Conservation (phyloP, 2,888 invertebrate species). For the Apotomis betuletana region DNA sequence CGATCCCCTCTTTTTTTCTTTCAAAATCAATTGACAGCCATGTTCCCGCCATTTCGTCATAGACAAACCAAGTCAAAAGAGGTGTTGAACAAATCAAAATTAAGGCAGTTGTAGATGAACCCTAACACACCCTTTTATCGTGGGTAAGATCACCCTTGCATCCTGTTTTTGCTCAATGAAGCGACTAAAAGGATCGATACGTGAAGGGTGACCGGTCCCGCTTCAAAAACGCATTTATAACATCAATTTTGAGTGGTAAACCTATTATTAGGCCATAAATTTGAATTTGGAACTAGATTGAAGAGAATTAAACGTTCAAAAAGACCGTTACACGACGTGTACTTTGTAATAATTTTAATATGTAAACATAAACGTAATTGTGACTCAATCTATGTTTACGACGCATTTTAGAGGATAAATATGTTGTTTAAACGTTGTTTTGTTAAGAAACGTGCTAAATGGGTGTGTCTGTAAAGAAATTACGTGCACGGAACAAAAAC, state of each 20-base stretch:
- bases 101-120: no score
- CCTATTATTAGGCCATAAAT: slow-evolving; percentile 35
- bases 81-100: no score
- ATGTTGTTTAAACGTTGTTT: slow-evolving; percentile 9
- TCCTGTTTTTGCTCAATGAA: slow-evolving; percentile 26
- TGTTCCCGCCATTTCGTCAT: no score
- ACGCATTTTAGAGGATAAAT: not conserved
- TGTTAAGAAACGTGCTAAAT: slow-evolving; percentile 20
- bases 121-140: slow-evolving; percentile 29
- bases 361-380: slow-evolving; percentile 1
- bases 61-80: no score
- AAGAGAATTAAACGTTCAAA: slow-evolving; percentile 43
- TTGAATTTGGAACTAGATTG: slow-evolving; percentile 30
- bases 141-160: slow-evolving; percentile 4
- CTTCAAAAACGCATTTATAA: slow-evolving; percentile 24
- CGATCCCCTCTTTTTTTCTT: no score
- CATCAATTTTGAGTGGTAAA: slow-evolving; percentile 36
- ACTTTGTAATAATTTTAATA: not conserved
- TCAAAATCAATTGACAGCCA: no score
- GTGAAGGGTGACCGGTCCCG: slow-evolving; percentile 2
- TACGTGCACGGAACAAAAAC: slow-evolving; percentile 37
- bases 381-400: not conserved
- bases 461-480: slow-evolving; percentile 37
- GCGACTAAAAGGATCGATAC: slow-evolving; percentile 25
- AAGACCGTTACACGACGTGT: slow-evolving; percentile 44